Percentiles rank a stretch among this genome's conserved stretches.
Conservation (phyloP, 2,113 vertebrate genomes). For the Tragelaphus scriptus region DNA sequence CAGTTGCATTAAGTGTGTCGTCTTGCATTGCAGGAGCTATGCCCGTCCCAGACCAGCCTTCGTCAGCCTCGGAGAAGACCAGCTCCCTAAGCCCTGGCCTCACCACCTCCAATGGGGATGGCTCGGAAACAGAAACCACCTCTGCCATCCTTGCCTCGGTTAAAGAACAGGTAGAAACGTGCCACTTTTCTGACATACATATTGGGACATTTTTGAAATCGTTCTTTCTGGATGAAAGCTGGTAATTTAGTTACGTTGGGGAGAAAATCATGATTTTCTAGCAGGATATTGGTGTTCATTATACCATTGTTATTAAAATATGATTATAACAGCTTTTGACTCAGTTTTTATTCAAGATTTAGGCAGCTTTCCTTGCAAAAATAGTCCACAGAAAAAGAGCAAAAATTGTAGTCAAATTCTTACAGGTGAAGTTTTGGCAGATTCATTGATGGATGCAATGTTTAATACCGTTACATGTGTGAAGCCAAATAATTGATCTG, state of each 20-base stretch:
- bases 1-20: background rate
- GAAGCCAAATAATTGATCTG: background rate
- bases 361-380: background rate
- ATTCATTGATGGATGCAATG: background rate
- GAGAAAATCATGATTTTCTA: background rate
- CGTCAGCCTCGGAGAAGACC: slow-evolving; percentile 90
- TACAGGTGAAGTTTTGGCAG: background rate
- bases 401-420: background rate
- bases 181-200: background rate
- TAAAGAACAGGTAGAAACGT: slow-evolving; percentile 93
- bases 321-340: background rate
- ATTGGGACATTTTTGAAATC: background rate
- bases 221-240: background rate
- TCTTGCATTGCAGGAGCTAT: slow-evolving; percentile 85
- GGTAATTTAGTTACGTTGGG: background rate
- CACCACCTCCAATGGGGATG: slow-evolving; percentile 92
- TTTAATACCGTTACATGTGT: background rate
- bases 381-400: background rate
- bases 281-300: background rate
- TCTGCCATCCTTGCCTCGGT: slow-evolving; percentile 98
- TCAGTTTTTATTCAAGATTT: background rate
- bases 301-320: background rate
- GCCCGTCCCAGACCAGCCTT: slow-evolving; percentile 97
- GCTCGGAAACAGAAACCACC: slow-evolving; percentile 94
- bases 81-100: slow-evolving; percentile 92